Conservation (phyloP, 2,888 invertebrate genomes). For the Pristionchus maxplancki region DNA sequence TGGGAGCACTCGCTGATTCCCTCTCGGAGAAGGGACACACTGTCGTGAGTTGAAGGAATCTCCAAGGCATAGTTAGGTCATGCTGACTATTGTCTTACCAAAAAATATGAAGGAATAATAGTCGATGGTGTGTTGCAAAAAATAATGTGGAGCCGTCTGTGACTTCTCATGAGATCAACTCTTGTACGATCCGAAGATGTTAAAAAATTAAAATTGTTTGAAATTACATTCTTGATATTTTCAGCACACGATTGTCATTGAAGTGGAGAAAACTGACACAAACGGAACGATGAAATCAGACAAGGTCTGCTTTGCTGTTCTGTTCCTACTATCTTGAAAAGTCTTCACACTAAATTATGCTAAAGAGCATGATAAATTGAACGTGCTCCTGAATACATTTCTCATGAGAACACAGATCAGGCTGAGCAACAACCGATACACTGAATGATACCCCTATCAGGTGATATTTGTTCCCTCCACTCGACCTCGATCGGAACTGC, state of each 20-base stretch:
- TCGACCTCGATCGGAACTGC: not conserved
- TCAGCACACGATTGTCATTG: slow-evolving; percentile 31
- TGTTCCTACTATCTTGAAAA: too few relatives aligned
- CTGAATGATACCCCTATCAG: not conserved
- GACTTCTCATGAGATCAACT: too few relatives aligned
- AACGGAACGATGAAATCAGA: not conserved
- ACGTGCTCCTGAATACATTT: too few relatives aligned
- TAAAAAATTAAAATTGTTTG: too few relatives aligned
- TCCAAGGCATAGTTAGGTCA: not conserved
- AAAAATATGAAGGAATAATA: not conserved
- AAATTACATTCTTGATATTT: too few relatives aligned
- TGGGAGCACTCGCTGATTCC: not conserved
- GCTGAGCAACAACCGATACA: not conserved
- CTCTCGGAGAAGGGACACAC: slow-evolving; percentile 25
- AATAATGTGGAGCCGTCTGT: too few relatives aligned
- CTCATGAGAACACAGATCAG: not conserved
- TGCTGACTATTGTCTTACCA: not conserved
- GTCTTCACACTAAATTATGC: not conserved
- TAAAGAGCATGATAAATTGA: too few relatives aligned
- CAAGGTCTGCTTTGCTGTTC: not conserved
- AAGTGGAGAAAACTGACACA: slow-evolving; percentile 3
- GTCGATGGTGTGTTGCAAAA: too few relatives aligned
- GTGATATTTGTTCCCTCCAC: slow-evolving; percentile 28
- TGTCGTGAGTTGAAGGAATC: not conserved
- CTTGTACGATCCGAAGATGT: too few relatives aligned